Evolutionary conservation across 2,888 invertebrate genomes (phyloP), one percentile per base, ranked within the genome.

Genomic region (Calliopum simillimum): DNA sequence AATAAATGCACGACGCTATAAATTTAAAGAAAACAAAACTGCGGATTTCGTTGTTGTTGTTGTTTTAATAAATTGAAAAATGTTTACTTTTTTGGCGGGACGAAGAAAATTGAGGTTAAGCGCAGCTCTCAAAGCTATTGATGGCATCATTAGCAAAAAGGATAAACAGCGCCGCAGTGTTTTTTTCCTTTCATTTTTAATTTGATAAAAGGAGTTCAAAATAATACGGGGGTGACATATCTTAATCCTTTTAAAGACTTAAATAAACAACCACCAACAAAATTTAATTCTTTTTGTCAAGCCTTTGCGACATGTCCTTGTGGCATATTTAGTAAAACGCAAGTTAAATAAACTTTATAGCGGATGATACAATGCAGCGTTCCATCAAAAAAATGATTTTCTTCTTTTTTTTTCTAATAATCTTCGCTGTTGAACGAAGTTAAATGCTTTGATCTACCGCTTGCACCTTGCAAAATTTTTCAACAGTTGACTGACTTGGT

Each of bases 321-420:
- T 70, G 81, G 80, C 76, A 56, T 77, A 78, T 79, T 82, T 82
- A 82, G 70, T 72, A 69, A 69, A 51, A 75, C 76, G 63, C 64
- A 73, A 75, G 76, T 76, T 77, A 76, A 76, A 75, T 68, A 76
- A 76, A 75, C 75, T 73, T 25, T 25, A 14, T 44, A 33, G 13
- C 21, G 41, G 25, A 14, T 41, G 41, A n/a, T n/a, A 59, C 61
- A 67, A n/a, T n/a, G n/a, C 41, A 13, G 59, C 14, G 61, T 8
- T 33, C 44, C 69, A 63, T 25, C 56, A 47, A 0, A 19, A 44
- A 44, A 16, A 14, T n/a, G n/a, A 33, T 72, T 71, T 74, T 74
- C 72, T 70, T 56, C 70, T 74, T 23, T 21, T 25, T 46, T 33
- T 33, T 3, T 33, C 8, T 33, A 33, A 33, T 33, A 33, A 0